Base-by-base conservation (phyloP, 1,140 invertebrate genomes). In the Microvelia longipes region DNA sequence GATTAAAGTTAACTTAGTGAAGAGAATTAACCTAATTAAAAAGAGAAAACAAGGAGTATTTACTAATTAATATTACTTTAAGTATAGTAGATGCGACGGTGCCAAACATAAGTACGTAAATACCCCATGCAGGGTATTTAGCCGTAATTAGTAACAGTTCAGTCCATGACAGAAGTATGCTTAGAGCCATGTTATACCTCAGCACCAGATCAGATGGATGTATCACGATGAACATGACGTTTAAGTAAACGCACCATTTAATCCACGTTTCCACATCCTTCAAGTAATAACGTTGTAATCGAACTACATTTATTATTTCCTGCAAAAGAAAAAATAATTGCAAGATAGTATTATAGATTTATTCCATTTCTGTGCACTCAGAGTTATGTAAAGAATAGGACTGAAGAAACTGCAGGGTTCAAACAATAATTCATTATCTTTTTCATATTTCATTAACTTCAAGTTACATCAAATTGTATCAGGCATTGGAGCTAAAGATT, bases 81-180 rank as follows among this genome's bases (percentile, higher is more conserved):
- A 82, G 70, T 24, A 83, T 76, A 66, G 83, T 82, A 67, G 77
- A 77, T 65, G 82, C 74, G 0, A 83, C 82, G 0, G 78, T 78
- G 14, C 78, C 79, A 73, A 83, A 84, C 81, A 84, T 82, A 24
- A 84, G 78, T 15, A 81, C 79, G 73, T 83, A 82, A 73, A 81
- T 80, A 30, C 82, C 82, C 68, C 77, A 82, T 65, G 75, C 79
- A 69, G 81, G 83, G 72, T 80, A 79, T 70, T 80, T 77, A 11
- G 83, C 81, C 30, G 84, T 77, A 29, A 84, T 74, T 24, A 84
- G 73, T 79, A 84, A 83, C 67, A 83, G 77, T 74, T 84, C 79
- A 11, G 80, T 78, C 83, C 83, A 85, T 19, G 79, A 75, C 15
- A 84, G 71, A n/a, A 85, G 76, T 64, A 83, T 76, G 1, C 80